These are phyloP conservation scores for Hafferia zeledoni DNA, from an alignment of 2,797 vertebrate genomes.

Conservation along the genomic window DNA sequence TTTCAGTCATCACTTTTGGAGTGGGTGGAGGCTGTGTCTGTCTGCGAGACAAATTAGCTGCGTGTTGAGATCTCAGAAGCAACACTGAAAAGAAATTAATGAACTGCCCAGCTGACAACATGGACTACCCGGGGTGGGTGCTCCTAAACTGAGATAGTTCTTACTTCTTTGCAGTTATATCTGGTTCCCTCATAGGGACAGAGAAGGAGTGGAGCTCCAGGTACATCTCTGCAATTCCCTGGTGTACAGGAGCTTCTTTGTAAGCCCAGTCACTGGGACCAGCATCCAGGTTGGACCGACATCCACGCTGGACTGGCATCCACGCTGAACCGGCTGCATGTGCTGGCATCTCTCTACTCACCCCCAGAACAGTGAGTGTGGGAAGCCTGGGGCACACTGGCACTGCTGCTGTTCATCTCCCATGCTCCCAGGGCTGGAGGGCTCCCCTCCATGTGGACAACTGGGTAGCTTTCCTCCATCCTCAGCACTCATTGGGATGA, in stretches of 20 bases:
- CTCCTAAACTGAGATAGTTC: neutral
- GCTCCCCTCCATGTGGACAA: neutral
- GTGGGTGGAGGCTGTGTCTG: neutral
- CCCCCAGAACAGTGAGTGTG: rapidly evolving
- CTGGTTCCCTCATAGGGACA: rapidly evolving
- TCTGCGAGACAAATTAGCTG: neutral
- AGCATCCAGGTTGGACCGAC: rapidly evolving
- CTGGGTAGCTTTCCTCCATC: neutral
- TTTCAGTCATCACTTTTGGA: neutral
- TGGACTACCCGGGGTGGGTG: neutral
- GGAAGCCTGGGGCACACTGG: rapidly evolving
- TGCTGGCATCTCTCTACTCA: rapidly evolving
- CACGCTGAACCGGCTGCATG: rapidly evolving
- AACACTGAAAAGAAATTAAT: neutral
- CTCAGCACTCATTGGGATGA: neutral
- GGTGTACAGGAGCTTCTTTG: rapidly evolving
- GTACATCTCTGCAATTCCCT: neutral
- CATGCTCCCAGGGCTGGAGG: rapidly evolving
- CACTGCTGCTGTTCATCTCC: neutral
- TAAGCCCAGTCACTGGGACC: neutral
- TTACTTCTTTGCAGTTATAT: neutral
- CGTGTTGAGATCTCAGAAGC: neutral
- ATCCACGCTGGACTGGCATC: rapidly evolving
- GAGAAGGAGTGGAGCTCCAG: neutral
- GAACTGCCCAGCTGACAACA: neutral